Evolutionary conservation across 2,797 vertebrate species (phyloP), one percentile per base, ranked within the genome.

Genomic region (Macroramphosus scolopax): DNA sequence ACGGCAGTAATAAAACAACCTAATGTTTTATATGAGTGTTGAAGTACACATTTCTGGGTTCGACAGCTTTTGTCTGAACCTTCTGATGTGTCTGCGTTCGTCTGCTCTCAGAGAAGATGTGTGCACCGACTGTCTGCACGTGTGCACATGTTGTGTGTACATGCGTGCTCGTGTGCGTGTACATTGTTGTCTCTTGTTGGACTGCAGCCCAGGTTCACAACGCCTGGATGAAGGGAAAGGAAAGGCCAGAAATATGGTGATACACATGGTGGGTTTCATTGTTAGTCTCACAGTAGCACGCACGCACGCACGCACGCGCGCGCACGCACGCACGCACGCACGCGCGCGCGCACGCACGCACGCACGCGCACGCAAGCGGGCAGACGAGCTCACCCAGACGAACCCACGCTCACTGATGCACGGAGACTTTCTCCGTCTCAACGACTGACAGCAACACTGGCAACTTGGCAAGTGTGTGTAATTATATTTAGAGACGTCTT

Each of bases 401-500:
- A n/a, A n/a, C n/a, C n/a, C n/a, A n/a, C n/a, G n/a, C n/a, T n/a
- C n/a, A 14, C 14, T 55, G 55, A 43, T 49, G 43, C 63, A 62
- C n/a, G n/a, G 17, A 57, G 41, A 64, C 43, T 76, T n/a, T n/a
- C n/a, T n/a, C n/a, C n/a, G n/a, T n/a, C n/a, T n/a, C n/a, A n/a
- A n/a, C n/a, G 67, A 68, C 64, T 70, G 75, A 54, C 70, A 68
- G 62, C 17, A 30, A 43, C 17, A 24, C 60, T 17, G 62, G 65
- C 40, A 63, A 42, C 45, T 68, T 62, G 50, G 68, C 75, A 78
- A 47, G 59, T 44, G 12, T 69, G 62, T 70, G 60, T 70, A 79
- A 73, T 77, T 63, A 70, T 76, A 68, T 83, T 81, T 66, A 64
- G 65, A 69, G 45, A 63, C 37, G 60, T 72, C 35, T 35, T 41